These are phyloP conservation scores for Alligator mississippiensis DNA, from an alignment of 2,113 vertebrate species.

Conservation along the genomic window DNA sequence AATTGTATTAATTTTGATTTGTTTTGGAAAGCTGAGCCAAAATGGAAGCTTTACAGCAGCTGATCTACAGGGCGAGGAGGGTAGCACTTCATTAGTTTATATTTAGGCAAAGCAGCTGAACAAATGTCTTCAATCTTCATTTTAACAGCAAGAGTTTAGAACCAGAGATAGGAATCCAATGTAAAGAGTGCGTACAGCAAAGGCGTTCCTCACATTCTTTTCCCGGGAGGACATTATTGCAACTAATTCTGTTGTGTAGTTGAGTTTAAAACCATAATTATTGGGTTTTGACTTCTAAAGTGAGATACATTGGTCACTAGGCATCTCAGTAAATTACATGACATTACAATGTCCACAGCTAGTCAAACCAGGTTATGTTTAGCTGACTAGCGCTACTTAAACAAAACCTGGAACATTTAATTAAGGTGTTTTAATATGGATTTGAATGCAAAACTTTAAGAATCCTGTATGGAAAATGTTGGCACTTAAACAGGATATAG, in stretches of 20 bases:
- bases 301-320: not conserved
- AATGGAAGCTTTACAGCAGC: too few species aligned
- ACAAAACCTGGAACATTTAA: too few species aligned
- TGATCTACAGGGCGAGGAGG: too few species aligned
- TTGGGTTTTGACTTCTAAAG: not conserved
- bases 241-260: not conserved
- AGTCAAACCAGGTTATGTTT: too few species aligned
- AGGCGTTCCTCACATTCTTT: not conserved
- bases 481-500: not conserved
- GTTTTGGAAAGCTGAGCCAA: too few species aligned
- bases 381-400: too few species aligned
- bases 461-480: not conserved
- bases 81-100: too few species aligned
- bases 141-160: not conserved
- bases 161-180: not conserved
- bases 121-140: not conserved
- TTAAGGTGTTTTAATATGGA: not conserved
- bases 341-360: too few species aligned
- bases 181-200: not conserved
- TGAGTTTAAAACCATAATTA: not conserved
- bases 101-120: not conserved
- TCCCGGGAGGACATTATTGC: not conserved
- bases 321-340: not conserved
- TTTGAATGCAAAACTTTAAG: not conserved
- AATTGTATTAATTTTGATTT: not conserved